Evolutionary conservation across 2,797 vertebrate genomes (phyloP).

Genomic region (Coranthus polyacanthus): DNA sequence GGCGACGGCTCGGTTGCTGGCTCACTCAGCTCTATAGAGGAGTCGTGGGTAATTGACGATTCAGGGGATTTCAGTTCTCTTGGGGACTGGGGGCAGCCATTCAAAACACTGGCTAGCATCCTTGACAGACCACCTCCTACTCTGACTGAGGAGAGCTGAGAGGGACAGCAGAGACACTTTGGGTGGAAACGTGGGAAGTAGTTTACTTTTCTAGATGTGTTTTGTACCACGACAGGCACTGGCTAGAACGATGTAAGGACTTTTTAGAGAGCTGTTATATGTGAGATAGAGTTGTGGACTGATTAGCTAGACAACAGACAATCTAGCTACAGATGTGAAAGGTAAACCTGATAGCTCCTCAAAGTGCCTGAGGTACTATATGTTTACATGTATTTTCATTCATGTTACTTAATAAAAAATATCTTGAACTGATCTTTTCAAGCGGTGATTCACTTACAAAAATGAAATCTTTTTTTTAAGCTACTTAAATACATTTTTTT

Average conservation of each 20-base stretch:
- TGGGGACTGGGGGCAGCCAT: constrained; percentile 90
- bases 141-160: constrained; percentile 53
- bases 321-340: constrained; percentile 16
- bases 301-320: constrained; percentile 4
- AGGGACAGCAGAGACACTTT: background rate
- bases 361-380: constrained; percentile 68
- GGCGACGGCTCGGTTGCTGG: constrained; percentile 90
- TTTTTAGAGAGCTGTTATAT: background rate
- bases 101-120: constrained; percentile 90
- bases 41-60: constrained; percentile 84
- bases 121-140: constrained; percentile 81
- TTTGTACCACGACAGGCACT: constrained; percentile 39
- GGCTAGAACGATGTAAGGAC: constrained; percentile 17
- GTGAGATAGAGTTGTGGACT: constrained; percentile 21
- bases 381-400: constrained; percentile 63
- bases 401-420: constrained; percentile 55
- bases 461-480: background rate
- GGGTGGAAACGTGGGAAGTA: constrained; percentile 1
- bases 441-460: too few relatives aligned
- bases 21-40: constrained; percentile 92
- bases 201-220: constrained; percentile 36
- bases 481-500: background rate
- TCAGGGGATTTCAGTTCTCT: constrained; percentile 91
- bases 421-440: background rate
- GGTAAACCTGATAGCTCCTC: constrained; percentile 48